Percentiles rank a stretch among this genome's conserved stretches.
Conservation (phyloP, 2,113 vertebrate genomes). For the Alligator mississippiensis region DNA sequence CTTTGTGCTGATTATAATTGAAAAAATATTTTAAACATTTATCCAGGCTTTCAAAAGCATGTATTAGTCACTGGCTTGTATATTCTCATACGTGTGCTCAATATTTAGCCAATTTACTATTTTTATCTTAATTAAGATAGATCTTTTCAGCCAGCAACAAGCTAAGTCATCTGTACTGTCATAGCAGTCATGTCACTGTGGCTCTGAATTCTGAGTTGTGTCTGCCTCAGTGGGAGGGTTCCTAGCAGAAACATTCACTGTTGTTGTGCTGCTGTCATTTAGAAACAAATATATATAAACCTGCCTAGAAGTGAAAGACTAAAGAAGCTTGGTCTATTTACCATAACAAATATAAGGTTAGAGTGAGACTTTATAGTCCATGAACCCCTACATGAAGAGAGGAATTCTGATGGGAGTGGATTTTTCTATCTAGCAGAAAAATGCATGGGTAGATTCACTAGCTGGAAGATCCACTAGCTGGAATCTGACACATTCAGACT, state of each 20-base stretch:
- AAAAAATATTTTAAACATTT: constrained; percentile 78
- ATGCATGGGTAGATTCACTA: not conserved
- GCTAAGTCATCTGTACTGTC: constrained; percentile 72
- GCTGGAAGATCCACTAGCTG: not conserved
- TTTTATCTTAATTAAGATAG: constrained; percentile 83
- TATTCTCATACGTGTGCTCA: constrained; percentile 80
- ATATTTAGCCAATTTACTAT: constrained; percentile 83
- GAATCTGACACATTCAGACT: not conserved
- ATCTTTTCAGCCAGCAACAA: constrained; percentile 74
- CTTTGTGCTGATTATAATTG: constrained; percentile 73
- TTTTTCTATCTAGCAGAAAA: not conserved
- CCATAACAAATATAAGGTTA: not conserved
- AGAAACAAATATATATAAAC: fast-evolving
- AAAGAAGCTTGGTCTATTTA: not conserved
- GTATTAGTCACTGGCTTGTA: constrained; percentile 80
- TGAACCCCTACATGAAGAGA: not conserved
- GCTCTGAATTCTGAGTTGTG: constrained; percentile 57
- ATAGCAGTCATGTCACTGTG: constrained; percentile 54
- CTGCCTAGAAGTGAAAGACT: not conserved
- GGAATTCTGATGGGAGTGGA: not conserved
- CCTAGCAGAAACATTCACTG: constrained; percentile 53
- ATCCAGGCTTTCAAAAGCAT: constrained; percentile 75
- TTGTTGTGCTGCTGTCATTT: not conserved
- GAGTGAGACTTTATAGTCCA: not conserved
- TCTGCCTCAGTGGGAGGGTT: constrained; percentile 61